Percentiles rank a stretch among this genome's conserved stretches.
phyloP scores from a whole-genome alignment of 1,140 invertebrate species.

The Arctopsyche grandis region DNA sequence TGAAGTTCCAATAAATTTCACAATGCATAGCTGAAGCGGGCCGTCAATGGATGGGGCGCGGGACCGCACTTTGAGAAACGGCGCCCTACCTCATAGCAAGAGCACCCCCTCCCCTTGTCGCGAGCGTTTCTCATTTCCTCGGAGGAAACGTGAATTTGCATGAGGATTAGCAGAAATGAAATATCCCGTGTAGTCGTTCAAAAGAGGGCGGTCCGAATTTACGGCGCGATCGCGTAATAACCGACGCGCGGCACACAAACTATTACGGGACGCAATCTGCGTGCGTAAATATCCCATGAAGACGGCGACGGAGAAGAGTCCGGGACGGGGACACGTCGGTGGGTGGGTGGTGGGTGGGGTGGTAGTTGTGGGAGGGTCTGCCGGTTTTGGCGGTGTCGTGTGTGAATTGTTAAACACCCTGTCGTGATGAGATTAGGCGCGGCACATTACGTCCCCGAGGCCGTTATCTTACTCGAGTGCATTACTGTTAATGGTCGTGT shows the following conservation, averaged over 20 bases:
- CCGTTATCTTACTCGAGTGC: too few species aligned
- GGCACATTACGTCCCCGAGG: too few species aligned
- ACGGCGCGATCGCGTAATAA: constrained; percentile 36
- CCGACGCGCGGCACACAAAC: neutral
- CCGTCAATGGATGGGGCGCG: constrained; percentile 4
- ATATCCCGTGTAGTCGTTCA: constrained; percentile 40
- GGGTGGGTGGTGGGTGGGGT: too few species aligned
- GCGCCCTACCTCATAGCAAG: neutral
- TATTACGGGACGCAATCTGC: neutral
- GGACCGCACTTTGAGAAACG: neutral
- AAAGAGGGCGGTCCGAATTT: constrained; percentile 28
- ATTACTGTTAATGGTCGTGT: too few species aligned
- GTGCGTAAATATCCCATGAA: neutral
- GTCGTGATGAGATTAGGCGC: too few species aligned
- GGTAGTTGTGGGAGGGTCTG: too few species aligned
- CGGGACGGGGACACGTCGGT: too few species aligned
- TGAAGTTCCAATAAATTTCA: too few species aligned
- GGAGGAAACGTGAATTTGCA: constrained; percentile 54
- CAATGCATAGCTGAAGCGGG: too few species aligned
- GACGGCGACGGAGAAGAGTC: too few species aligned
- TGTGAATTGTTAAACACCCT: too few species aligned
- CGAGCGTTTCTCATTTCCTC: constrained; percentile 54
- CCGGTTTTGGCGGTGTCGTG: too few species aligned
- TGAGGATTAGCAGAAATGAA: constrained; percentile 53
- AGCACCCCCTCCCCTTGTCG: constrained; percentile 10